Evolutionary conservation across 2,797 vertebrate species (phyloP).

Genomic region (Sandelia bainsii): DNA sequence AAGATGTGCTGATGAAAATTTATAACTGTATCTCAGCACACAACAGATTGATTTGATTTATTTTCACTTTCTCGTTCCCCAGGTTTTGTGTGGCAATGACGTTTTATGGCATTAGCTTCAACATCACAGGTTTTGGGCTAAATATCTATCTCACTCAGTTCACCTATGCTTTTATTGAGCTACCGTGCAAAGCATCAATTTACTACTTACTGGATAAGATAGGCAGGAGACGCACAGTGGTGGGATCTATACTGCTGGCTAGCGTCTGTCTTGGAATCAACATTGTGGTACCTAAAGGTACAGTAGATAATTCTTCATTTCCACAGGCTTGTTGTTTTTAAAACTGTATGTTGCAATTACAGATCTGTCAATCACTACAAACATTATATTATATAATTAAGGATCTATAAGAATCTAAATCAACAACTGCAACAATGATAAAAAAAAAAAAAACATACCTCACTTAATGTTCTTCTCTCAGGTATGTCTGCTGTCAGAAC

Average conservation of each 20-base stretch:
- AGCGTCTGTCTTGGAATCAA: conserved; percentile 79
- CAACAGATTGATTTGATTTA: neutral
- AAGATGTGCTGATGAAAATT: too few relatives aligned
- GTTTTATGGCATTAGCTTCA: conserved; percentile 91
- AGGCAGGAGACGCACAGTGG: conserved; percentile 83
- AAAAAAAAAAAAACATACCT: neutral
- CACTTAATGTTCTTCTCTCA: conserved; percentile 48
- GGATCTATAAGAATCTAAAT: neutral
- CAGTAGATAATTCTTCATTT: conserved; percentile 21
- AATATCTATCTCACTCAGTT: conserved; percentile 90
- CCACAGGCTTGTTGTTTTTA: neutral
- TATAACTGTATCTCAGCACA: neutral
- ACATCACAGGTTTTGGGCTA: conserved; percentile 88
- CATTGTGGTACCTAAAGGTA: conserved; percentile 78
- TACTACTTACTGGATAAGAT: conserved; percentile 84
- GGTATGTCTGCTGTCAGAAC: conserved; percentile 79
- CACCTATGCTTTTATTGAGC: conserved; percentile 85
- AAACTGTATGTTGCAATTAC: neutral
- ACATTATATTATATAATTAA: neutral
- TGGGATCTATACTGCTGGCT: conserved; percentile 75
- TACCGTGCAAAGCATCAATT: conserved; percentile 87
- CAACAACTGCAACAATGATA: neutral
- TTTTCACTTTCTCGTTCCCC: conserved; percentile 5
- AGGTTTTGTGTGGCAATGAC: conserved; percentile 90
- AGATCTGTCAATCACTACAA: neutral